Evolutionary conservation across 2,888 invertebrate genomes (phyloP).

Genomic region (Holacanthella duospinosa): DNA sequence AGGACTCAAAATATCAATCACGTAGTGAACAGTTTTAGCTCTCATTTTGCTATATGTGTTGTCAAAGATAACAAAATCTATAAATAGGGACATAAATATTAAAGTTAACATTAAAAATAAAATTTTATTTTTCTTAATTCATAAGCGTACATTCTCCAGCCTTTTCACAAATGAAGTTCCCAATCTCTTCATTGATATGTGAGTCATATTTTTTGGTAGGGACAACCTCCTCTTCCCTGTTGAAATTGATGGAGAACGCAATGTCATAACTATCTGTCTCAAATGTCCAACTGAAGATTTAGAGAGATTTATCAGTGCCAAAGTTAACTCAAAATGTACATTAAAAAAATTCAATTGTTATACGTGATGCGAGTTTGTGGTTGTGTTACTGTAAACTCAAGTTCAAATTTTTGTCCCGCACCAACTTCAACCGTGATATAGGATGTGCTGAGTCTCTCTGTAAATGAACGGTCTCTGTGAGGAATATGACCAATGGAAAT

Average conservation of each 20-base stretch:
- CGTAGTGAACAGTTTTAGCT: background rate
- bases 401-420: background rate
- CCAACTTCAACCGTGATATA: background rate
- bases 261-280: background rate
- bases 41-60: background rate
- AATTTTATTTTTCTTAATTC: background rate
- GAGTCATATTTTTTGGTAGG: background rate
- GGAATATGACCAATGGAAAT: background rate
- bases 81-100: background rate
- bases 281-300: background rate
- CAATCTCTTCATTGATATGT: background rate
- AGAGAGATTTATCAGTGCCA: background rate
- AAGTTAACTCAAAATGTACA: background rate
- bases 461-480: background rate
- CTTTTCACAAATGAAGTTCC: background rate
- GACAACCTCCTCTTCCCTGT: background rate
- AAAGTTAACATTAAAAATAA: background rate
- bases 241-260: background rate
- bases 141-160: background rate
- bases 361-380: background rate
- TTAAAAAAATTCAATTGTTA: background rate
- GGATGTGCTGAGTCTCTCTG: background rate
- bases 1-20: background rate
- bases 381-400: background rate
- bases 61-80: background rate